Conservation (phyloP, 1,140 invertebrate species). For the Drosophila arizonae region DNA sequence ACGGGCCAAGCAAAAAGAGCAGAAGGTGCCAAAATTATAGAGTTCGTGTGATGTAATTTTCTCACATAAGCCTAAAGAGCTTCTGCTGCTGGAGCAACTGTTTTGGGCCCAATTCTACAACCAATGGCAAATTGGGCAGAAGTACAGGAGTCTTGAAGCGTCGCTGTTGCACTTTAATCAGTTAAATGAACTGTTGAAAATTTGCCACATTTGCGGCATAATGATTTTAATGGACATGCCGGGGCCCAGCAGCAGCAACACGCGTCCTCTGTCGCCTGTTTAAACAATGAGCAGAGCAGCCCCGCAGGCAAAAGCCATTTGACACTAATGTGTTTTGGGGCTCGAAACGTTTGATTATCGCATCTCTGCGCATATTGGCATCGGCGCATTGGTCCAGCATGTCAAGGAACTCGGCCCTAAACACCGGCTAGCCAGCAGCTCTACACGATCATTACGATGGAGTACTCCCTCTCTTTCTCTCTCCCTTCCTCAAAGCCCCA, state of each 20-base stretch:
- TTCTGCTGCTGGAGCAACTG: slow-evolving; percentile 1
- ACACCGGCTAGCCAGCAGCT: slow-evolving; percentile 4
- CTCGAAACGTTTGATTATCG: slow-evolving; percentile 62
- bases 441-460: slow-evolving; percentile 10
- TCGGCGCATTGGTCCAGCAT: slow-evolving; percentile 6
- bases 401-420: slow-evolving; percentile 59
- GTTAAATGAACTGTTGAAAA: slow-evolving; percentile 80
- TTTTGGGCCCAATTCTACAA: slow-evolving; percentile 55
- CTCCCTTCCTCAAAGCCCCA: no score
- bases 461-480: neutral
- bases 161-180: slow-evolving; percentile 64
- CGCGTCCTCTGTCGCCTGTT: slow-evolving; percentile 58
- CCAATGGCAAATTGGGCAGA: slow-evolving; percentile 51
- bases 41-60: slow-evolving; percentile 53
- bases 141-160: neutral
- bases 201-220: slow-evolving; percentile 63
- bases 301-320: slow-evolving; percentile 46
- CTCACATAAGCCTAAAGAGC: slow-evolving; percentile 58
- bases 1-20: slow-evolving; percentile 18
- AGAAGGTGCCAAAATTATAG: slow-evolving; percentile 72
- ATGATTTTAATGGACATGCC: slow-evolving; percentile 44
- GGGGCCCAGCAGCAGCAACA: slow-evolving; percentile 20
- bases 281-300: slow-evolving; percentile 60
- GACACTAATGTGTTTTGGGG: slow-evolving; percentile 63
- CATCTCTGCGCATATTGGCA: neutral